A percentile compares a stretch with the other conserved stretches of the same genome.
phyloP scores from a whole-genome alignment of 1,140 invertebrate genomes.

The Chironomus tepperi region DNA sequence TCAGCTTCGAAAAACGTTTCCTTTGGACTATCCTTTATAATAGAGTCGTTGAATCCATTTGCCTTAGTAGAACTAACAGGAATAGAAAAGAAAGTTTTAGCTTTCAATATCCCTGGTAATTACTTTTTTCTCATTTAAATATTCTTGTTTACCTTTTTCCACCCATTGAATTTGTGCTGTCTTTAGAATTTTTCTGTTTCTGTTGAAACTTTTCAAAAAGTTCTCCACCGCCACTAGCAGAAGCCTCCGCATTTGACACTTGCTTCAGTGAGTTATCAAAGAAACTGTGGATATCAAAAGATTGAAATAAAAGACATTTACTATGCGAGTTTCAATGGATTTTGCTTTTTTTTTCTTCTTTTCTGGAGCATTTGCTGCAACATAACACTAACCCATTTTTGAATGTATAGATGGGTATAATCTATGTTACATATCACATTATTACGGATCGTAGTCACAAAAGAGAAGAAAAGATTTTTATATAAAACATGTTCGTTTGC shows the following conservation, averaged over 20 bases:
- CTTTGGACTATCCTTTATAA: neutral
- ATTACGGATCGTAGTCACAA: no score
- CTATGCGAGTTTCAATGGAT: no score
- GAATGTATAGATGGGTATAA: no score
- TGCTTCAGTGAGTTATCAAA: neutral
- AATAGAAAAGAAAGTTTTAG: neutral
- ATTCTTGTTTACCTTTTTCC: conserved; percentile 20
- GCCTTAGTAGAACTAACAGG: neutral
- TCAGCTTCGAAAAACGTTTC: neutral
- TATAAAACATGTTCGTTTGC: no score
- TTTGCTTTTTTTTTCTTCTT: neutral
- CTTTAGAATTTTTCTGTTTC: conserved; percentile 32
- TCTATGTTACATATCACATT: no score
- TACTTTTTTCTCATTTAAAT: neutral
- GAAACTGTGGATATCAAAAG: neutral
- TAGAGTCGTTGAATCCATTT: neutral
- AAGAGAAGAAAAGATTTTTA: no score
- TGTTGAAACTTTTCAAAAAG: conserved; percentile 43
- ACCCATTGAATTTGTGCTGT: conserved; percentile 14
- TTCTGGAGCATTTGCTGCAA: neutral
- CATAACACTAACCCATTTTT: conserved; percentile 8
- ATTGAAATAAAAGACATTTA: neutral
- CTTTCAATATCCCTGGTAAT: neutral
- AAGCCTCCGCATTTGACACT: neutral
- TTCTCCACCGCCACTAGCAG: conserved; percentile 25